Percentiles rank a stretch among this genome's conserved stretches.
These are phyloP conservation scores for Dendrolimus kikuchii DNA, from an alignment of 1,140 invertebrate species.

Conservation along the genomic window DNA sequence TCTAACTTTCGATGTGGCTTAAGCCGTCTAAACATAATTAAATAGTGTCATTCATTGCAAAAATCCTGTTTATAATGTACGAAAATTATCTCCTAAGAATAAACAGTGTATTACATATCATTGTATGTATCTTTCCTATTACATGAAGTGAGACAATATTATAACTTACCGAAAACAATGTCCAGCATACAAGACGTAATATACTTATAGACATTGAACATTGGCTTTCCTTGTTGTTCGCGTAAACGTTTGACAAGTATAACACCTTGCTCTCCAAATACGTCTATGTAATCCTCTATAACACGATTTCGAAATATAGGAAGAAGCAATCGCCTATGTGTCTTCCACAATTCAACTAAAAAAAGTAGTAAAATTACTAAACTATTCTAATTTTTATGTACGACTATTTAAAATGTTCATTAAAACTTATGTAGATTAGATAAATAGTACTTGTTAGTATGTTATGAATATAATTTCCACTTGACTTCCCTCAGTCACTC, in stretches of 20 bases:
- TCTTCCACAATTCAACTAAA: conserved; percentile 79
- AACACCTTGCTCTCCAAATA: conserved; percentile 79
- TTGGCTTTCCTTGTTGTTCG: conserved; percentile 42
- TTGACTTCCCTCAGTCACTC: too few species aligned
- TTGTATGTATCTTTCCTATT: too few species aligned
- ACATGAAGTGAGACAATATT: too few species aligned
- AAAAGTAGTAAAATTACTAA: too few species aligned
- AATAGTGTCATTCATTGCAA: too few species aligned
- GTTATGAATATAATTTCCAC: too few species aligned
- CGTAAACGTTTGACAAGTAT: conserved; percentile 74
- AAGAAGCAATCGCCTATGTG: conserved; percentile 79
- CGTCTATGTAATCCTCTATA: conserved; percentile 80
- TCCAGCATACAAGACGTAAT: conserved; percentile 81
- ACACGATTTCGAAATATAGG: conserved; percentile 86
- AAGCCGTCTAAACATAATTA: too few species aligned
- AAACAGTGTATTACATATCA: too few species aligned
- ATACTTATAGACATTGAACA: conserved; percentile 77
- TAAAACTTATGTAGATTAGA: too few species aligned
- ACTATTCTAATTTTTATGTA: not conserved
- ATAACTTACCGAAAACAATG: conserved; percentile 79
- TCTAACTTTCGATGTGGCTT: too few species aligned
- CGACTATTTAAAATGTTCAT: not conserved
- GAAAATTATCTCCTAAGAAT: too few species aligned
- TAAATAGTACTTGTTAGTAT: not conserved
- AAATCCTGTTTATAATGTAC: too few species aligned